Evolutionary conservation across 2,797 vertebrate species (phyloP).

Genomic region (Pantherophis vulpinus): DNA sequence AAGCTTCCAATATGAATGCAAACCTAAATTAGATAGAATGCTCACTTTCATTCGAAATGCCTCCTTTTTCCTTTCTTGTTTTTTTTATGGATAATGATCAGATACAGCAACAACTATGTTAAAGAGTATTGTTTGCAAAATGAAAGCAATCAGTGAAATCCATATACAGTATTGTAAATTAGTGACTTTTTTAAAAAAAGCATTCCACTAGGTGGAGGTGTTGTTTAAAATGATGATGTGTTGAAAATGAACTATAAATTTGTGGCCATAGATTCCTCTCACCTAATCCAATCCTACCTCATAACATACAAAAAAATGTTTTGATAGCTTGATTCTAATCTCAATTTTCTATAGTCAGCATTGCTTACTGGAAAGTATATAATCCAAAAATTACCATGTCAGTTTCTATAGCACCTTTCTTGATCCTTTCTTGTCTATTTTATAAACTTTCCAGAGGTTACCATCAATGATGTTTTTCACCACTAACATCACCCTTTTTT

Average conservation of each 20-base stretch:
- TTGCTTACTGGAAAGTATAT: not conserved
- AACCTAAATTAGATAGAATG: not conserved
- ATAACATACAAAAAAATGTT: constrained; percentile 1
- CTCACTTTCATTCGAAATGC: not conserved
- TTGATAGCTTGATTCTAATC: constrained; percentile 2
- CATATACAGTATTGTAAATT: not conserved
- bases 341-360: constrained; percentile 19
- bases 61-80: not conserved
- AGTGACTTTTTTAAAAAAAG: not conserved
- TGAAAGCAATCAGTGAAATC: not conserved
- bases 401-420: constrained; percentile 3
- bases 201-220: constrained; percentile 72
- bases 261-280: not conserved
- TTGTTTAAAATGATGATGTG: constrained; percentile 60
- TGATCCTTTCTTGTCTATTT: constrained; percentile 33
- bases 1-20: not conserved
- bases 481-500: not conserved
- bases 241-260: not conserved
- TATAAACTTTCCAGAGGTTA: constrained; percentile 9
- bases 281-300: not conserved
- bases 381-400: not conserved
- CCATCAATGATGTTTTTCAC: constrained; percentile 11
- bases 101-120: not conserved
- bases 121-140: not conserved
- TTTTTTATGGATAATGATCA: not conserved